These are phyloP conservation scores for Aspidiotus rigidus DNA, from an alignment of 2,888 invertebrate genomes.

Conservation along the genomic window DNA sequence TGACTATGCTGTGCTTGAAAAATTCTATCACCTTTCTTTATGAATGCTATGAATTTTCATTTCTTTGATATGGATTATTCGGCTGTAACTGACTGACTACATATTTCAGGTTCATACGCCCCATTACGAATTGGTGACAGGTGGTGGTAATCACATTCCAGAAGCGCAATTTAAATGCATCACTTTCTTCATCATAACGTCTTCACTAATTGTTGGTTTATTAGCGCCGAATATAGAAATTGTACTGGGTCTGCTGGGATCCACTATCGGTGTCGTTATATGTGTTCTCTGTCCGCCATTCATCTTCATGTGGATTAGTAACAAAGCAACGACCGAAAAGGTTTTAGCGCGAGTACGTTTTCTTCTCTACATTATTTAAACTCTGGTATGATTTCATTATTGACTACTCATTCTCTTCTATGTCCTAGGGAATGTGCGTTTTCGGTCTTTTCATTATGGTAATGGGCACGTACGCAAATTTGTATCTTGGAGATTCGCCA, in stretches of 20 bases:
- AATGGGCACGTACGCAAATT: slow-evolving; percentile 81
- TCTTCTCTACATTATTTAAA: not conserved
- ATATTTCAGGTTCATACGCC: slow-evolving; percentile 51
- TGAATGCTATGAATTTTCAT: not conserved
- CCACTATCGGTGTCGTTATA: slow-evolving; percentile 87
- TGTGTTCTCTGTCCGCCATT: slow-evolving; percentile 88
- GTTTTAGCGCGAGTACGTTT: slow-evolving; percentile 63
- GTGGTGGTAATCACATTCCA: slow-evolving; percentile 59
- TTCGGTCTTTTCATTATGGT: slow-evolving; percentile 81
- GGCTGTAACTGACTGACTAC: not conserved
- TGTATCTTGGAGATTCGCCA: slow-evolving; percentile 49
- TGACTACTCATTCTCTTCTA: slow-evolving; percentile 19
- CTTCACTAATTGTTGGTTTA: slow-evolving; percentile 69
- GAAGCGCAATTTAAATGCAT: slow-evolving; percentile 71
- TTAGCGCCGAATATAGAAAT: slow-evolving; percentile 89
- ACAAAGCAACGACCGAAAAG: slow-evolving; percentile 74
- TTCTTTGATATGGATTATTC: not conserved
- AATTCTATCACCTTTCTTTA: not conserved
- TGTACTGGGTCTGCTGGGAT: slow-evolving; percentile 85
- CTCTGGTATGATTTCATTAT: not conserved
- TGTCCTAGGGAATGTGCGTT: slow-evolving; percentile 60
- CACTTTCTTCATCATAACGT: slow-evolving; percentile 66
- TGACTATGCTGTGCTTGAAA: not conserved
- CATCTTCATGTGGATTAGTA: slow-evolving; percentile 74
- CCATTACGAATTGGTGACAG: slow-evolving; percentile 49